These are phyloP conservation scores for Stenodema calcarata DNA, from an alignment of 2,888 invertebrate genomes.

Conservation along the genomic window DNA sequence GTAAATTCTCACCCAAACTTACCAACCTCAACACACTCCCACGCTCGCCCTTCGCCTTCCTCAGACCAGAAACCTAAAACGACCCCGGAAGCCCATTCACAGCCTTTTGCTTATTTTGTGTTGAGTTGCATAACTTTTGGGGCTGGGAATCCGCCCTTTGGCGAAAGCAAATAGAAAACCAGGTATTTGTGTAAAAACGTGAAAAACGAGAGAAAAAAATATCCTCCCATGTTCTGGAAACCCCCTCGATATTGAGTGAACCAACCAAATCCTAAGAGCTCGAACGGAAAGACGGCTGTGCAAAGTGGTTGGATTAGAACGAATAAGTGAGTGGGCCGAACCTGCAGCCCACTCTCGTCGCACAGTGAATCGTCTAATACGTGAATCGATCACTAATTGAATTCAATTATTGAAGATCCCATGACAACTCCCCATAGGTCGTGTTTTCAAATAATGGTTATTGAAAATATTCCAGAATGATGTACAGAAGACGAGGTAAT, in stretches of 20 bases:
- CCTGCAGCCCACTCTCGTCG: too few species aligned
- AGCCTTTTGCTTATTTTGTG: slow-evolving; percentile 27
- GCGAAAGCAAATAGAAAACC: slow-evolving; percentile 8
- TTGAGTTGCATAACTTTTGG: slow-evolving; percentile 16
- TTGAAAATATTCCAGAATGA: too few species aligned
- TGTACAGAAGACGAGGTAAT: too few species aligned
- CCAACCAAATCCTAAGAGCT: neutral
- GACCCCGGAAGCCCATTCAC: slow-evolving; percentile 27
- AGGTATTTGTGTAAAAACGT: slow-evolving; percentile 2
- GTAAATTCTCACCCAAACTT: neutral
- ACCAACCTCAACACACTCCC: slow-evolving; percentile 27
- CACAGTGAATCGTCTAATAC: too few species aligned
- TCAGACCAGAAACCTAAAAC: slow-evolving; percentile 4
- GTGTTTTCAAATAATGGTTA: too few species aligned
- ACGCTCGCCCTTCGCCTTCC: neutral
- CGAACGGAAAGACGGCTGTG: neutral
- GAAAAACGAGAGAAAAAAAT: neutral
- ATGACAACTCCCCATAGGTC: too few species aligned
- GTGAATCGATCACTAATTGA: too few species aligned
- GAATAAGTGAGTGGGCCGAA: too few species aligned
- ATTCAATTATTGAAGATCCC: too few species aligned
- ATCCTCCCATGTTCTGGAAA: neutral
- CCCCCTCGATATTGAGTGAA: neutral
- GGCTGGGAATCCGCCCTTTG: neutral
- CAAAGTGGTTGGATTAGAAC: too few species aligned